Evolutionary conservation across 2,888 invertebrate species (phyloP).

Genomic region (Galeopsomyia nigrocyanea): DNA sequence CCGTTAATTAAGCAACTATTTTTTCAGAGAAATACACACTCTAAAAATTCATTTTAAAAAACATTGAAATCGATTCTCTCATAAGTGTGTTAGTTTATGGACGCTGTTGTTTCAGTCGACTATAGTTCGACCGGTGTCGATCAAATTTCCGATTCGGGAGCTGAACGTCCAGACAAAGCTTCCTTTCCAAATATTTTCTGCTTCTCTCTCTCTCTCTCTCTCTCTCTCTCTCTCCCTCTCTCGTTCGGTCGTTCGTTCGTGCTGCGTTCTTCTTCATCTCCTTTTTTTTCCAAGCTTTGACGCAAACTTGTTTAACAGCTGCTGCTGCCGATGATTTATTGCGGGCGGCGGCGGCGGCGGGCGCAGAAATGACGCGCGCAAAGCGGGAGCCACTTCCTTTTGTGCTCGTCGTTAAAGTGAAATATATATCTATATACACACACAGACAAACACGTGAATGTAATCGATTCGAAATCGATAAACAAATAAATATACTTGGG

Average conservation of each 20-base stretch:
- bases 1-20: no score
- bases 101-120: conserved; percentile 53
- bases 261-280: conserved; percentile 12
- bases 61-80: no score
- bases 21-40: no score
- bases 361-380: conserved; percentile 27
- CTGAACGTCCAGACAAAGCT: conserved; percentile 60
- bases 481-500: conserved; percentile 38
- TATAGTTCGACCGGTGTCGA: conserved; percentile 67
- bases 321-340: conserved; percentile 42
- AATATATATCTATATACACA: conserved; percentile 5
- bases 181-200: conserved; percentile 41
- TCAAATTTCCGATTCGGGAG: conserved; percentile 66
- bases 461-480: conserved; percentile 26
- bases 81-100: no score
- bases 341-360: conserved; percentile 16
- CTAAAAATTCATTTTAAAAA: no score
- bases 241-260: conserved; percentile 15
- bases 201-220: conserved; percentile 34
- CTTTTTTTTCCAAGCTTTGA: conserved; percentile 19
- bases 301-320: conserved; percentile 46
- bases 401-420: conserved; percentile 29
- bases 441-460: neutral
- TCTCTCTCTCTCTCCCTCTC: conserved; percentile 30
- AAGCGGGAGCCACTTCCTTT: conserved; percentile 16